phyloP scores from a whole-genome alignment of 2,888 invertebrate species.

The Drosophila mimica region DNA sequence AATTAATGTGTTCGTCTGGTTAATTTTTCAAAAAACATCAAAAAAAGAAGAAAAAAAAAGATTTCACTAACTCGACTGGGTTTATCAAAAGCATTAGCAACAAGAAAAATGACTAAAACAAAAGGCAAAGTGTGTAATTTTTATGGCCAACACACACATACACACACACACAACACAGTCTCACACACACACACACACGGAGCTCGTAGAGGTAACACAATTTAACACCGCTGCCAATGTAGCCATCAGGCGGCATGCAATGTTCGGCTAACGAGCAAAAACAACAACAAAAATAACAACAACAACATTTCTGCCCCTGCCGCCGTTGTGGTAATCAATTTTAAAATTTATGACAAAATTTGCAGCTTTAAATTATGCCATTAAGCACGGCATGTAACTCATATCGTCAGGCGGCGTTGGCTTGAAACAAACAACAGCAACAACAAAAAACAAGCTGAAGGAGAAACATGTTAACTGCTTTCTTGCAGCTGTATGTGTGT shows the following conservation, averaged over 20 bases:
- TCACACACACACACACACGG: not conserved
- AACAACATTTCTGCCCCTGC: conserved; percentile 60
- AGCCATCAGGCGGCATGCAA: conserved; percentile 78
- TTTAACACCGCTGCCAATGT: conserved; percentile 75
- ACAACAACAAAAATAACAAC: conserved; percentile 55
- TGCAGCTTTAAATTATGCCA: conserved; percentile 85
- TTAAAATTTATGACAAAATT: conserved; percentile 85
- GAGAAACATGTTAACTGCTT: conserved; percentile 80
- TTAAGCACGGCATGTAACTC: conserved; percentile 84
- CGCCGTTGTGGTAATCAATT: conserved; percentile 78
- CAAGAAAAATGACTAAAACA: conserved; percentile 63
- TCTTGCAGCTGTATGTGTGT: conserved; percentile 56
- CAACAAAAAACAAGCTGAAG: conserved; percentile 55
- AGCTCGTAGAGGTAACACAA: conserved; percentile 55
- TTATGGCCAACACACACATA: conserved; percentile 48
- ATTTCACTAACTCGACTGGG: conserved; percentile 28
- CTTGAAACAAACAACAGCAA: conserved; percentile 68
- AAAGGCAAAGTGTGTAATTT: conserved; percentile 65
- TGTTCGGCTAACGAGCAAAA: conserved; percentile 76
- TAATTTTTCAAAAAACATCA: conserved; percentile 30
- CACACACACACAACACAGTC: not conserved
- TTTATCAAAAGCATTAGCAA: conserved; percentile 60
- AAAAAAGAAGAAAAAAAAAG: not conserved
- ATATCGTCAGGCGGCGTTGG: conserved; percentile 80
- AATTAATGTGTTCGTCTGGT: conserved; percentile 46